Evolutionary conservation across 2,888 invertebrate species (phyloP).

Genomic region (Thecophora atra): DNA sequence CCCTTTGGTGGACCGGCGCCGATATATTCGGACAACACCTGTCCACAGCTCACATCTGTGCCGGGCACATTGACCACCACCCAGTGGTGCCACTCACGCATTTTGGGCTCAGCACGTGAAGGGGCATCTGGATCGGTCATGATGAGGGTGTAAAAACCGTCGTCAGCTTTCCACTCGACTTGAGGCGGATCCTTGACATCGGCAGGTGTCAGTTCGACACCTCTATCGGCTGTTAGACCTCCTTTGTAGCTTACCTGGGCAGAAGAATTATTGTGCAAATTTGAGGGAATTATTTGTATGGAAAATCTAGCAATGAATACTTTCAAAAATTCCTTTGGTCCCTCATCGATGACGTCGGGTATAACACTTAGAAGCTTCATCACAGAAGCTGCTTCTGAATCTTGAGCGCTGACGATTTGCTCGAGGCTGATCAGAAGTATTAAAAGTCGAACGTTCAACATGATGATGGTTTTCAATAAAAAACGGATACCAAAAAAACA

Average conservation of each 20-base stretch:
- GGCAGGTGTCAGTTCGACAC: conserved; percentile 79
- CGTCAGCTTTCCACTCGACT: conserved; percentile 51
- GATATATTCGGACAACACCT: conserved; percentile 79
- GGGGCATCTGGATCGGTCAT: conserved; percentile 87
- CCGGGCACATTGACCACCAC: conserved; percentile 87
- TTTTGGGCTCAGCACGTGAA: conserved; percentile 79
- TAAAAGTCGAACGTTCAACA: conserved; percentile 39
- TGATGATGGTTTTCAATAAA: conserved; percentile 25
- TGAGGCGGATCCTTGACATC: conserved; percentile 64
- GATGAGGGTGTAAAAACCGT: conserved; percentile 55
- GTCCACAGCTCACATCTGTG: conserved; percentile 74
- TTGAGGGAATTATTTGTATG: neutral
- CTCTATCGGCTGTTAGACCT: conserved; percentile 69
- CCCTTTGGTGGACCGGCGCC: conserved; percentile 85
- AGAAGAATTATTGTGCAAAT: neutral
- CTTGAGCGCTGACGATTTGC: conserved; percentile 41
- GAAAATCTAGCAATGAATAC: conserved; percentile 44
- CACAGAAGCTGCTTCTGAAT: conserved; percentile 58
- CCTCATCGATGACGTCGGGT: conserved; percentile 59
- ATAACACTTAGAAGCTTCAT: conserved; percentile 60
- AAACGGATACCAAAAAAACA: too few species aligned
- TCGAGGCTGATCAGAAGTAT: conserved; percentile 38
- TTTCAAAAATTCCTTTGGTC: conserved; percentile 60
- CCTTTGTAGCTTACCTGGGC: conserved; percentile 54
- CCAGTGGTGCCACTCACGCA: conserved; percentile 93